These are phyloP conservation scores for Leptinotarsa haldemani DNA, from an alignment of 2,888 invertebrate genomes.

Conservation along the genomic window DNA sequence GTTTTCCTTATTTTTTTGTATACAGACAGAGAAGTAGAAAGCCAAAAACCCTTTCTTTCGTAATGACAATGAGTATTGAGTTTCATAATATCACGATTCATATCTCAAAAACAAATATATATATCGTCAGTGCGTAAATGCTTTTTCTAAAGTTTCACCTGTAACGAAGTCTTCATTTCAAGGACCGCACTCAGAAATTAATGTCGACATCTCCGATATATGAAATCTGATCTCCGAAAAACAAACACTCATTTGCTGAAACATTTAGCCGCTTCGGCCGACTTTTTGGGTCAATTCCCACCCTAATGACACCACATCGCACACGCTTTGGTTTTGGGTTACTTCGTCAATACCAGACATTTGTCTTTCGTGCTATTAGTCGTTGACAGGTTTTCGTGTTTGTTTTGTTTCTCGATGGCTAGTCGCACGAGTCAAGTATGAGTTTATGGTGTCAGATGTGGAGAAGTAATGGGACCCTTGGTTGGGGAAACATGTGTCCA, in stretches of 20 bases:
- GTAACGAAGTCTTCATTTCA: constrained; percentile 2
- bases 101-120: no score
- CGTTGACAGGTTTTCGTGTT: constrained; percentile 60
- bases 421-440: constrained; percentile 46
- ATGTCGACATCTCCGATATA: neutral
- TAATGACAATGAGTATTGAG: no score
- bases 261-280: constrained; percentile 16
- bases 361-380: constrained; percentile 62
- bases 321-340: constrained; percentile 60
- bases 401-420: constrained; percentile 52
- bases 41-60: no score
- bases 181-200: neutral
- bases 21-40: no score
- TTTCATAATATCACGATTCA: no score
- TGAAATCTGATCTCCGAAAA: constrained; percentile 41
- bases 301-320: constrained; percentile 50
- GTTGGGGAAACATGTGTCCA: constrained; percentile 21
- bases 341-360: constrained; percentile 61
- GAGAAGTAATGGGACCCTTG: constrained; percentile 24
- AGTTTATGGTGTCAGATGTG: constrained; percentile 41
- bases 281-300: constrained; percentile 61
- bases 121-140: neutral
- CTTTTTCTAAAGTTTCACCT: neutral
- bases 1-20: no score
- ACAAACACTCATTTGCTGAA: constrained; percentile 35